Evolutionary conservation across 2,113 vertebrate genomes (phyloP).

Genomic region (Cavia porcellus): DNA sequence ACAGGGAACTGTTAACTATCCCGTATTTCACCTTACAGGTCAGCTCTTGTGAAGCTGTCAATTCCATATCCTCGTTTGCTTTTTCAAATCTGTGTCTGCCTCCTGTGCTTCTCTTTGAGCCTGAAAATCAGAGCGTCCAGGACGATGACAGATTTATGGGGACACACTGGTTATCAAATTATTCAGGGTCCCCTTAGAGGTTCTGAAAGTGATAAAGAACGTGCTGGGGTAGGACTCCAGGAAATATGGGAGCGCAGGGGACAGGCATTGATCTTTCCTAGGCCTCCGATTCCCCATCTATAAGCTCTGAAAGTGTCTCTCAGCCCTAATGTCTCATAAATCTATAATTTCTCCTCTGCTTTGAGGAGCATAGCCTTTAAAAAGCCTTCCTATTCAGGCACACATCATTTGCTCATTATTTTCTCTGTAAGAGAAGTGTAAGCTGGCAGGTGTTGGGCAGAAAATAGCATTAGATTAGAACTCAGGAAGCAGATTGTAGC

Average conservation of each 20-base stretch:
- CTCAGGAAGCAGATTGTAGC: background rate
- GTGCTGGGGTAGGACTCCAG: slow-evolving; percentile 10
- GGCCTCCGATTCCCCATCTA: background rate
- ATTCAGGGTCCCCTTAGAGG: slow-evolving; percentile 66
- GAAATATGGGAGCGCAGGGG: background rate
- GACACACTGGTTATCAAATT: background rate
- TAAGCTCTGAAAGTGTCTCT: slow-evolving; percentile 44
- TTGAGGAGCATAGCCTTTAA: slow-evolving; percentile 11
- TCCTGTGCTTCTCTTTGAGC: slow-evolving; percentile 43
- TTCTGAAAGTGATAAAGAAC: slow-evolving; percentile 63
- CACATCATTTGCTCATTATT: slow-evolving; percentile 26
- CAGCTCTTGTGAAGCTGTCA: slow-evolving; percentile 56
- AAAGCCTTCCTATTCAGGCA: background rate
- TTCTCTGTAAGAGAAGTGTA: background rate
- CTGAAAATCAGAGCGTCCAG: slow-evolving; percentile 55
- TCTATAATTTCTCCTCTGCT: background rate
- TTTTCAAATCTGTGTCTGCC: slow-evolving; percentile 55
- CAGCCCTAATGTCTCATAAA: background rate
- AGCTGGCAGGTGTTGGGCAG: background rate
- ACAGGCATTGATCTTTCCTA: slow-evolving; percentile 42
- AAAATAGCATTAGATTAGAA: slow-evolving; percentile 35
- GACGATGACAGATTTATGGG: slow-evolving; percentile 61
- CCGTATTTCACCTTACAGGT: slow-evolving; percentile 49
- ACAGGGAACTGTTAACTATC: slow-evolving; percentile 29
- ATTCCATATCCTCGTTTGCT: slow-evolving; percentile 39